These are phyloP conservation scores for Drosophila azteca DNA, from an alignment of 1,140 invertebrate genomes.

Conservation along the genomic window DNA sequence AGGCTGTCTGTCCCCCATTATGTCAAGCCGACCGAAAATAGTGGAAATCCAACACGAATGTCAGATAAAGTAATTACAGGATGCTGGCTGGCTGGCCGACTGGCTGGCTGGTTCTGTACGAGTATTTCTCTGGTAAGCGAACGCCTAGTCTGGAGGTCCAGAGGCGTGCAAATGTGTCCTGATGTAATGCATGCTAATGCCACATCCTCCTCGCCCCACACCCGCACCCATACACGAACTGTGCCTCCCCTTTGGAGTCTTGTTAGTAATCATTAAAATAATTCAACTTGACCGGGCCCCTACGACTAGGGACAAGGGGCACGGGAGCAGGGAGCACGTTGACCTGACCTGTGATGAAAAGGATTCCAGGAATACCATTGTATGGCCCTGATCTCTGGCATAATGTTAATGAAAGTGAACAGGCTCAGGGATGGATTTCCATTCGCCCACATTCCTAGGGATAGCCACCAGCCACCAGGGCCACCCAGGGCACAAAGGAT, in stretches of 20 bases:
- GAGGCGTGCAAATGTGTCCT: constrained; percentile 37
- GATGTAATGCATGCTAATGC: constrained; percentile 70
- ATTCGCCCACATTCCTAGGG: not conserved
- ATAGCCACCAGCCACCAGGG: no score
- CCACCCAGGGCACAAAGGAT: constrained; percentile 15
- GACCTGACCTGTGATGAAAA: constrained; percentile 19
- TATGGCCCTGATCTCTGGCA: constrained; percentile 16
- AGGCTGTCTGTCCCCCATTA: constrained; percentile 14
- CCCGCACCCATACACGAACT: not conserved
- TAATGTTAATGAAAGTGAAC: constrained; percentile 38
- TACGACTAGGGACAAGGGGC: constrained; percentile 3
- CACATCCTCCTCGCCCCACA: constrained; percentile 12
- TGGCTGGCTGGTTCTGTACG: not conserved
- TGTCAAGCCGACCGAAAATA: constrained; percentile 60
- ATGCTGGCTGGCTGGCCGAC: constrained; percentile 28
- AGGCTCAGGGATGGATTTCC: constrained; percentile 4
- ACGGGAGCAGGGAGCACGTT: not conserved
- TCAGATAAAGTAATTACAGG: constrained; percentile 71
- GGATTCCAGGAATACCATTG: constrained; percentile 40
- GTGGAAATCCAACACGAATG: constrained; percentile 66
- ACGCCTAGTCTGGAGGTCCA: constrained; percentile 6
- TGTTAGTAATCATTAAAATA: constrained; percentile 60
- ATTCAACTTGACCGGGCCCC: constrained; percentile 52
- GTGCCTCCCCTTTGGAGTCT: constrained; percentile 8
- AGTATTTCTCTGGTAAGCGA: constrained; percentile 12